Base-by-base conservation (phyloP, 2,113 vertebrate genomes). In the Phasianus colchicus region DNA sequence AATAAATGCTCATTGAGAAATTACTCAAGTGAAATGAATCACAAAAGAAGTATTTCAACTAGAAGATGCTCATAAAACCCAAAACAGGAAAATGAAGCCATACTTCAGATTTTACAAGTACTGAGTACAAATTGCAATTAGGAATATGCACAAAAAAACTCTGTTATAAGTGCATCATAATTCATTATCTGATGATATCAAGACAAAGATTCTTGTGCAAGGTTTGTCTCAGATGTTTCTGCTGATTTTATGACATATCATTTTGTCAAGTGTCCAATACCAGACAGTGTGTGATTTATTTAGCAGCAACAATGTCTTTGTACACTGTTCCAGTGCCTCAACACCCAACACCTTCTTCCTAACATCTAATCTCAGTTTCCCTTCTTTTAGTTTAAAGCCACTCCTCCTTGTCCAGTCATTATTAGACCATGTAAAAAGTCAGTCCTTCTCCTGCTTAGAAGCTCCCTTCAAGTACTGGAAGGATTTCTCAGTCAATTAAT, bases 101-200 rank as follows among this genome's bases (percentile, higher is more conserved):
- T 48, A 65, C 81, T 82, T 93, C 89, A 78, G 72, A 79, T 86
- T 91, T 84, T 86, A 88, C 61, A 86, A 71, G 43, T n/a, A n/a
- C 43, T 75, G 38, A 66, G 32, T 81, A 15, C 76, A 84, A 81
- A 78, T 86, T 60, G 73, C 90, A 79, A 61, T 88, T 87, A 22
- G 43, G 86, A 93, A 81, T 87, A 42, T 58, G 30, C 58, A 61
- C 29, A 54, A 55, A 65, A 81, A 40, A 17, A 5, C 24, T 60
- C 11, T 3, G 1, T 77, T 94, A 12, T 61, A 78, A 74, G 60
- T 75, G 11, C 10, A 10, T 52, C 42, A 40, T 86, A 43, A 52
- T 91, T 87, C 57, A 42, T n/a, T 89, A 48, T 29, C 50, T 84
- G 64, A 32, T 86, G 32, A 94, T 93, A 88, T 83, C 34, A 65